phyloP scores from a whole-genome alignment of 2,113 vertebrate species.

The Echinops telfairi region DNA sequence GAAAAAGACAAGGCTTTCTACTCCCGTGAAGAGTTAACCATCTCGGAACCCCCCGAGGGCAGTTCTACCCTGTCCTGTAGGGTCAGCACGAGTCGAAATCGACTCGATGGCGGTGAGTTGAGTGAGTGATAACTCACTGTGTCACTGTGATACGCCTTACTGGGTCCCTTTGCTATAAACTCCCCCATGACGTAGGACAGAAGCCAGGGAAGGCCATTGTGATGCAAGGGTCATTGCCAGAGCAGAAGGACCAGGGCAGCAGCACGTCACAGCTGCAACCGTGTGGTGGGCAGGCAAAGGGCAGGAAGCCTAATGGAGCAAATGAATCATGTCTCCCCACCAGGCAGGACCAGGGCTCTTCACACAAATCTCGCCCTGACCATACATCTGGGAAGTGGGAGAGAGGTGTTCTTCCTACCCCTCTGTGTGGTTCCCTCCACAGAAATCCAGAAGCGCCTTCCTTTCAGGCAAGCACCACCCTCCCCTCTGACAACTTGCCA shows the following conservation, averaged over 20 bases:
- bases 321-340: no score
- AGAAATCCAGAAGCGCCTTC: neutral
- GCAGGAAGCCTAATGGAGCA: neutral
- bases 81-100: no score
- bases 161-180: neutral
- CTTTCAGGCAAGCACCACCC: neutral
- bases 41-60: no score
- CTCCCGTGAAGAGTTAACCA: no score
- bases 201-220: neutral
- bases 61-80: no score
- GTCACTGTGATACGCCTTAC: neutral
- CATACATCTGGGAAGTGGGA: no score
- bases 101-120: neutral
- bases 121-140: neutral
- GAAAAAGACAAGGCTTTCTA: no score
- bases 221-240: neutral
- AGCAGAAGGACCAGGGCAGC: neutral
- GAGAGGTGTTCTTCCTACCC: neutral
- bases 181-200: neutral
- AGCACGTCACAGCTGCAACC: neutral
- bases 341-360: fast-evolving
- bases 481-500: neutral
- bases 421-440: neutral
- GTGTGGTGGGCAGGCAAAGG: neutral
- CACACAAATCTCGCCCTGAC: neutral